Base-by-base conservation (phyloP, 2,113 vertebrate genomes). In the Oryzias javanicus region DNA sequence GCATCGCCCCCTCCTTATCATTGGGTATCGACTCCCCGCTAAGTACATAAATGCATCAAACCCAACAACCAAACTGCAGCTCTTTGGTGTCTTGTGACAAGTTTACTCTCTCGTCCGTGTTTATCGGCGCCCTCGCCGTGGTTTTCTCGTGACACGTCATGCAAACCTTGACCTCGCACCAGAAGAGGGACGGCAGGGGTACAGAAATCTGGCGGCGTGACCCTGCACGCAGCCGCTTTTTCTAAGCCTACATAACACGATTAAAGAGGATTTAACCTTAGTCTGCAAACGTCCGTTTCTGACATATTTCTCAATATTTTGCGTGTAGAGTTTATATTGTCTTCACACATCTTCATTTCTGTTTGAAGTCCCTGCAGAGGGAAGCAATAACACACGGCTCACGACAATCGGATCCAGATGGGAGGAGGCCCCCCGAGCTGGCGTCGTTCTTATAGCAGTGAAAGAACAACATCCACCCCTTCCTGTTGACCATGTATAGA, bases 331-430 rank as follows among this genome's bases (percentile, higher is more conserved):
- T 35, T 35, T 8, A 10, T 10, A 12, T 35, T 12, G 35, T 35
- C 35, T 35, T 35, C 35, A n/a, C 42, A 40, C 40, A 47, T 66
- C 58, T 49, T 10, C 60, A 27, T 27, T 59, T 8, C 3, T 57
- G 50, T 27, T n/a, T 63, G 4, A 25, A 24, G 35, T 45, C 27
- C 2, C 17, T 17, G 16, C 14, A 35, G 4, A 41, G 35, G 48
- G 27, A 60, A 55, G 35, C 35, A 35, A 35, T 35, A 35, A 35
- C 74, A 60, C 64, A 51, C 55, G 66, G 60, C 20, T 61, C 41
- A 12, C 27, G 44, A 59, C 49, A 88, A 88, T 84, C 17, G 51
- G 67, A 81, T 75, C 84, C 80, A 90, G 84, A 90, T 90, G 89
- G 70, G 24, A 53, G 61, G 42, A 61, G 58, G 67, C 42, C 42